phyloP scores from a whole-genome alignment of 2,113 vertebrate species.

The Hemiscyllium ocellatum region DNA sequence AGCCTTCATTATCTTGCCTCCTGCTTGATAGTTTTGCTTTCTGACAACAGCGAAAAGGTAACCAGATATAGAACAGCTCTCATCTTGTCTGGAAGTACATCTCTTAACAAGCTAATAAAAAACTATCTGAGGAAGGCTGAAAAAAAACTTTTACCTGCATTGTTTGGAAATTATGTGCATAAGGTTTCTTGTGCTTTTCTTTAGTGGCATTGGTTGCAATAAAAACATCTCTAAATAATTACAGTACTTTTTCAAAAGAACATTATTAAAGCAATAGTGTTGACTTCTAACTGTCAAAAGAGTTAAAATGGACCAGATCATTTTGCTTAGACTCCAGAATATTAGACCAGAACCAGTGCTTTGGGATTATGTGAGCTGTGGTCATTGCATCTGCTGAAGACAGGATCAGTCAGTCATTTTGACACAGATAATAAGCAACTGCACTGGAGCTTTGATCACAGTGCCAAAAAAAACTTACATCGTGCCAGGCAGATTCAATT shows the following conservation, averaged over 20 bases:
- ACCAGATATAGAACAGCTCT: not conserved
- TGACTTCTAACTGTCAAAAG: not conserved
- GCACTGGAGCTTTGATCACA: not conserved
- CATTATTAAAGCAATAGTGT: not conserved
- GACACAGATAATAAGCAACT: not conserved
- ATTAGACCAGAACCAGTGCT: not conserved
- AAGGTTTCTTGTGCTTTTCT: not conserved
- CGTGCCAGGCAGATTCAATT: not conserved
- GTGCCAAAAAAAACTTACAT: not conserved
- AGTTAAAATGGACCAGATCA: not conserved
- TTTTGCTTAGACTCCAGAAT: not conserved
- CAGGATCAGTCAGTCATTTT: not conserved
- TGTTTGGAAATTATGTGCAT: not conserved
- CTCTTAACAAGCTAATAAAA: not conserved
- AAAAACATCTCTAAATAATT: not conserved
- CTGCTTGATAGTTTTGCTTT: not conserved
- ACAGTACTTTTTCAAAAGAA: not conserved
- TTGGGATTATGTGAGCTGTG: not conserved
- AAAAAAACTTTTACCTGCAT: not conserved
- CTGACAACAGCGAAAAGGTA: not conserved
- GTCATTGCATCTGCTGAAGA: not conserved
- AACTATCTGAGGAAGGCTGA: not conserved
- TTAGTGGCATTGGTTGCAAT: not conserved
- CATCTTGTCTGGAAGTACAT: not conserved
- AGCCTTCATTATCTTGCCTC: not conserved